Evolutionary conservation across 2,888 invertebrate species (phyloP).

Genomic region (Chirona hameri): DNA sequence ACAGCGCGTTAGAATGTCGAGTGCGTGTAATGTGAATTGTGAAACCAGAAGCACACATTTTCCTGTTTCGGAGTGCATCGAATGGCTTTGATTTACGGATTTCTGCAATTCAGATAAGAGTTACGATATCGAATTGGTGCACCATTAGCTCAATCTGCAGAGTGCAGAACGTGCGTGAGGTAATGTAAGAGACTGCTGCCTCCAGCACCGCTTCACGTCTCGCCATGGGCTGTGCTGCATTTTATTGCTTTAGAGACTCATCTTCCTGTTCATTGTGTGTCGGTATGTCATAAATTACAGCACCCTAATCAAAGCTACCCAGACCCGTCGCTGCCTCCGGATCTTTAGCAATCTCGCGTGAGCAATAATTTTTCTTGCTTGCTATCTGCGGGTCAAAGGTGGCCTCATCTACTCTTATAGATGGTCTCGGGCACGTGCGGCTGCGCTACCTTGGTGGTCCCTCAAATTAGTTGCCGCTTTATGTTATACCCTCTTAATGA

Average conservation of each 20-base stretch:
- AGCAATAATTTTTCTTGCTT: slow-evolving; percentile 25
- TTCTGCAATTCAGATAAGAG: too few species aligned
- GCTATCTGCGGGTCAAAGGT: neutral
- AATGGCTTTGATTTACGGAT: too few species aligned
- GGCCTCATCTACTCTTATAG: slow-evolving; percentile 1
- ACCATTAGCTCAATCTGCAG: too few species aligned
- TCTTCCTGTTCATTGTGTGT: neutral
- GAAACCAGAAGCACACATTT: too few species aligned
- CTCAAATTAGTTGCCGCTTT: slow-evolving; percentile 26
- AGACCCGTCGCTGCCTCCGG: slow-evolving; percentile 14
- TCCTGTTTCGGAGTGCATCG: too few species aligned
- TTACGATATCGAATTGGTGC: too few species aligned
- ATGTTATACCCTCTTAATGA: slow-evolving; percentile 23
- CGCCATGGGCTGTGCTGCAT: neutral
- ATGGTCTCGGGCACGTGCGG: slow-evolving; percentile 12
- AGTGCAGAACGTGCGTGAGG: too few species aligned
- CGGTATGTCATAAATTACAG: slow-evolving; percentile 13
- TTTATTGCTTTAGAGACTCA: neutral
- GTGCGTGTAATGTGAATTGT: too few species aligned
- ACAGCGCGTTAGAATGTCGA: too few species aligned
- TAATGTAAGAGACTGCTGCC: too few species aligned
- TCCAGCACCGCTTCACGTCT: neutral
- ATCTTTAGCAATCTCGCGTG: slow-evolving; percentile 8
- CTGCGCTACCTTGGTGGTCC: slow-evolving; percentile 6
- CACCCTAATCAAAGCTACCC: slow-evolving; percentile 4